Conservation (phyloP, 2,888 invertebrate genomes). For the Pseudococcus jackbeardsleyi region DNA sequence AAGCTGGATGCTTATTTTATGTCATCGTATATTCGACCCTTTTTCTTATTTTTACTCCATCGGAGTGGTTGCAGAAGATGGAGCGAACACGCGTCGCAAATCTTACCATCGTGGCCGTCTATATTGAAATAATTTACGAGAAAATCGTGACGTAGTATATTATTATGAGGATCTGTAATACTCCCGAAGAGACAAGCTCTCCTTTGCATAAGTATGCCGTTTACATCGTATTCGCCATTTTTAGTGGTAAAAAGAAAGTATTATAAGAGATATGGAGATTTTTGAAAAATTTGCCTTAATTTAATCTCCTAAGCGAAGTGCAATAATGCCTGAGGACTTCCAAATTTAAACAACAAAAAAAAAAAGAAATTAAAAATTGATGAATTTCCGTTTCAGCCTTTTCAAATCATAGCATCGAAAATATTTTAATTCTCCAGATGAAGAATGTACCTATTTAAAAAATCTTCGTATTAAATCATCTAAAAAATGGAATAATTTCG, state of each 20-base stretch:
- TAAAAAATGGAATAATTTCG: too few species aligned
- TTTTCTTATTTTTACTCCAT: not conserved
- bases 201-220: slow-evolving; percentile 19
- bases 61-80: not conserved
- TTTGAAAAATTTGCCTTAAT: too few species aligned
- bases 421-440: too few species aligned
- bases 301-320: too few species aligned
- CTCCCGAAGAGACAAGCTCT: not conserved
- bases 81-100: slow-evolving; percentile 6
- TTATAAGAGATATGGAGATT: not conserved
- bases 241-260: not conserved
- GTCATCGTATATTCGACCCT: not conserved
- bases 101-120: slow-evolving; percentile 5
- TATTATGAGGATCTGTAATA: not conserved
- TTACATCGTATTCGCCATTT: not conserved
- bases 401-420: too few species aligned
- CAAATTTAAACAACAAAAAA: too few species aligned
- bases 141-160: not conserved
- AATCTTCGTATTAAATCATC: too few species aligned
- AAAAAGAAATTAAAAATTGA: too few species aligned
- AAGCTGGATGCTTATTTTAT: slow-evolving; percentile 28
- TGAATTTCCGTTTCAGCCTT: too few species aligned
- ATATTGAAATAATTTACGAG: slow-evolving; percentile 44
- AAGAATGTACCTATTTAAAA: too few species aligned
- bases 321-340: too few species aligned